Percentiles rank a stretch among this genome's conserved stretches.
Evolutionary conservation across 2,113 vertebrate genomes (phyloP).

Genomic region (Colius striatus): DNA sequence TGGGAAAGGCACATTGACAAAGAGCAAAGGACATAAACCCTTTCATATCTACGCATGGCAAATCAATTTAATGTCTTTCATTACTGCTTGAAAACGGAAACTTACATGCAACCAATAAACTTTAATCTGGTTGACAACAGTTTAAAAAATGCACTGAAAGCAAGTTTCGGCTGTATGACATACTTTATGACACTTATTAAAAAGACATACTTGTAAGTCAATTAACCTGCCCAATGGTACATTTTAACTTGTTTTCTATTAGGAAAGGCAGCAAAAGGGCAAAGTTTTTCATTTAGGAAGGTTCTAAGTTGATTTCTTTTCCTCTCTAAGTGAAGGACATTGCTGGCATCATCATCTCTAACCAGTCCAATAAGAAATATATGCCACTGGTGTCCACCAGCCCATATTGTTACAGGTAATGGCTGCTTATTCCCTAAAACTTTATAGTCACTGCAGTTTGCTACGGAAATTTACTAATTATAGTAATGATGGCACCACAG

Average conservation of each 20-base stretch:
- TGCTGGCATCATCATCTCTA: neutral
- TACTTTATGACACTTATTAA: constrained; percentile 81
- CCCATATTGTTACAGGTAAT: neutral
- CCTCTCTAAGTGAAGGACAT: constrained; percentile 31
- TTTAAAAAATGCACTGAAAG: constrained; percentile 75
- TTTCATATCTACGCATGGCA: constrained; percentile 56
- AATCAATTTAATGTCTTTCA: constrained; percentile 77
- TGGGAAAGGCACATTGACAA: constrained; percentile 69
- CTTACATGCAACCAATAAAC: constrained; percentile 74
- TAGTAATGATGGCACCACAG: constrained; percentile 61
- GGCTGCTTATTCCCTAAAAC: constrained; percentile 43
- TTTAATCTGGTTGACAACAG: constrained; percentile 80
- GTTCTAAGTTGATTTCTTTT: constrained; percentile 58
- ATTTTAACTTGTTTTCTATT: constrained; percentile 81
- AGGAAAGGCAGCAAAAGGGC: constrained; percentile 70
- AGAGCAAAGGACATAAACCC: constrained; percentile 55
- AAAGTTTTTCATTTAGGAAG: constrained; percentile 66
- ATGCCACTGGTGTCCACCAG: neutral
- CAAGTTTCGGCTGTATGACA: constrained; percentile 73
- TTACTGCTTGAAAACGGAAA: constrained; percentile 70
- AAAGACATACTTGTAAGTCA: constrained; percentile 79
- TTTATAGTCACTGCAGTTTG: constrained; percentile 60
- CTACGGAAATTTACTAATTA: constrained; percentile 72
- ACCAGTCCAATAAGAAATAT: constrained; percentile 59
- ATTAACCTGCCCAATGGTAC: constrained; percentile 74